Conservation (phyloP, 2,113 vertebrate genomes). For the Myanophis thanlyinensis region DNA sequence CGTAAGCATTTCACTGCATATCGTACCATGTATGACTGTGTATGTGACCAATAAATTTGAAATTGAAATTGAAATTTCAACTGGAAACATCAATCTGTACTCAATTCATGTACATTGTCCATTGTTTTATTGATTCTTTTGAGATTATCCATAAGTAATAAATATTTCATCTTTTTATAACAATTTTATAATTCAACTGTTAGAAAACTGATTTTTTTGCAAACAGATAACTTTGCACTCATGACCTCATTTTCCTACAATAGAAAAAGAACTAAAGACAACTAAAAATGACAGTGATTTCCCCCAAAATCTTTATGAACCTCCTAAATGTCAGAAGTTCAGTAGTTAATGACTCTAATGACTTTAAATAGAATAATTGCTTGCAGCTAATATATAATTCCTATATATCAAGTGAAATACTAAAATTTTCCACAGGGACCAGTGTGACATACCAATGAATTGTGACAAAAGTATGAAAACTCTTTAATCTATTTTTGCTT, state of each 20-base stretch:
- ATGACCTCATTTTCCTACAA: not conserved
- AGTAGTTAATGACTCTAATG: slow-evolving; percentile 14
- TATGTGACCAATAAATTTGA: too few species aligned
- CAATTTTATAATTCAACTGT: not conserved
- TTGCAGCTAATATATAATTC: not conserved
- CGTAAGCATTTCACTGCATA: too few species aligned
- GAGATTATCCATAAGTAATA: not conserved
- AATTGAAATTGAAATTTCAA: too few species aligned
- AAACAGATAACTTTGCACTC: not conserved
- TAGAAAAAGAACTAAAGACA: not conserved
- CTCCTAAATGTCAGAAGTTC: not conserved
- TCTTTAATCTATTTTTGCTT: not conserved
- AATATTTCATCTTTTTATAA: not conserved
- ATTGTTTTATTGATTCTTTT: not conserved
- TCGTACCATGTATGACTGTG: too few species aligned
- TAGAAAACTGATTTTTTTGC: not conserved
- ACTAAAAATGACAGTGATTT: not conserved
- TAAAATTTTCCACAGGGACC: not conserved
- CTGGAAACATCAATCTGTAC: not conserved
- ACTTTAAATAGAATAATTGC: slow-evolving; percentile 14
- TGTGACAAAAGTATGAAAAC: slow-evolving; percentile 5
- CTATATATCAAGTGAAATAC: not conserved
- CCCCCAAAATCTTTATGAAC: not conserved
- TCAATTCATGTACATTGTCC: not conserved
- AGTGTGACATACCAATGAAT: not conserved